Evolutionary conservation across 2,797 vertebrate genomes (phyloP).

Genomic region (Neosalanx taihuensis): DNA sequence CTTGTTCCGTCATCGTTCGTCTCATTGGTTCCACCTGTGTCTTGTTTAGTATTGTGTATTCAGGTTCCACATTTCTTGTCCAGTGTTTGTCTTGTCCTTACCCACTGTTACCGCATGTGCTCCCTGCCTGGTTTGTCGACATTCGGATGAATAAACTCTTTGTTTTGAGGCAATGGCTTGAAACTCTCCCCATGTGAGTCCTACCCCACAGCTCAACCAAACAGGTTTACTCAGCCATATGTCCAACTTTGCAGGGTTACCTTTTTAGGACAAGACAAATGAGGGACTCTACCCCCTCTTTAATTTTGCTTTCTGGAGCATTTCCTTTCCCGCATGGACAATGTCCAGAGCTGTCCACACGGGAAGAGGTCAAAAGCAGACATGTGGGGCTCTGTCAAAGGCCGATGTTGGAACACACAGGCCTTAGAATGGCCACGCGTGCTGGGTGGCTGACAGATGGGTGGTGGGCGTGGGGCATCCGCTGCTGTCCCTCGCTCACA

Average conservation of each 20-base stretch:
- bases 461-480: conserved; percentile 54
- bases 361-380: conserved; percentile 40
- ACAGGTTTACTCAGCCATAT: not conserved
- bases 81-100: too few relatives aligned
- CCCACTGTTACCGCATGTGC: too few relatives aligned
- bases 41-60: too few relatives aligned
- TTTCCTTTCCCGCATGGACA: conserved; percentile 45
- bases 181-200: too few relatives aligned
- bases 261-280: not conserved
- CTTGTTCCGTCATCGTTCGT: too few relatives aligned
- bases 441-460: conserved; percentile 69
- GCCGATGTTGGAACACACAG: conserved; percentile 40
- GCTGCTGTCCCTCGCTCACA: conserved; percentile 41
- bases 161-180: too few relatives aligned
- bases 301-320: conserved; percentile 27
- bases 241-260: not conserved
- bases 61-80: too few relatives aligned
- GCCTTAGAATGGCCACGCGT: conserved; percentile 58
- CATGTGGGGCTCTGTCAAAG: conserved; percentile 36
- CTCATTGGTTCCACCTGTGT: too few relatives aligned
- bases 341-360: conserved; percentile 36
- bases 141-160: too few relatives aligned
- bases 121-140: too few relatives aligned
- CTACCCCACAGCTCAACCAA: too few relatives aligned
- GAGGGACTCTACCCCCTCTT: not conserved